Conservation (phyloP, 2,888 invertebrate species). For the Dromius quadrimaculatus region DNA sequence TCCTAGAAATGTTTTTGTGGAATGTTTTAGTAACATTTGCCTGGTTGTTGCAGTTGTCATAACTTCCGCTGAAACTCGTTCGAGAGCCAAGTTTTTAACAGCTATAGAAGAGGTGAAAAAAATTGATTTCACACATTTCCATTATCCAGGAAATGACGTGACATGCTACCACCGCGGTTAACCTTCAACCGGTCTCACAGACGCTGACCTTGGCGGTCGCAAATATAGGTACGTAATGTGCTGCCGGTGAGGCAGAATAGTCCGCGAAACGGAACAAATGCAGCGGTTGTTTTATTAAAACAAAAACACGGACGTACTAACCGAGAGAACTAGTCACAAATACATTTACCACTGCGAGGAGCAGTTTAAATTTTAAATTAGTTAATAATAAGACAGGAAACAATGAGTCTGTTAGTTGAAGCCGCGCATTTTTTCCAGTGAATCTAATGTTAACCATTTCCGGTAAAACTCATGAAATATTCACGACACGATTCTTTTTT, state of each 20-base stretch:
- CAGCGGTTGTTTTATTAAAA: conserved; percentile 33
- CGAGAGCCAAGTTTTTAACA: conserved; percentile 4
- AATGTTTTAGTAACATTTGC: conserved; percentile 22
- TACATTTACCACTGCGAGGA: not conserved
- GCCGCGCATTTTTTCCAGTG: conserved; percentile 24
- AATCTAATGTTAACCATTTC: conserved; percentile 24
- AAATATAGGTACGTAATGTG: conserved; percentile 54
- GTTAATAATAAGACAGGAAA: conserved; percentile 16
- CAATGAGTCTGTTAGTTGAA: conserved; percentile 17
- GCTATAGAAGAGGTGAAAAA: conserved; percentile 21
- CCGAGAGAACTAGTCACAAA: not conserved
- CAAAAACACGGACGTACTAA: conserved; percentile 35
- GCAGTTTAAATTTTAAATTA: not conserved
- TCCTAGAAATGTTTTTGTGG: conserved; percentile 22
- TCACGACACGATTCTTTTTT: conserved; percentile 10
- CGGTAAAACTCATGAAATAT: conserved; percentile 5
- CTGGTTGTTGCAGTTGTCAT: conserved; percentile 22
- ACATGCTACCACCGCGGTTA: conserved; percentile 26
- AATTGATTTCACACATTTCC: conserved; percentile 44
- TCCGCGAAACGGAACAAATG: conserved; percentile 27
- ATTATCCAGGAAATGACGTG: conserved; percentile 61
- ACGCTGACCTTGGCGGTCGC: conserved; percentile 56
- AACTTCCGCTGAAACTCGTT: conserved; percentile 32
- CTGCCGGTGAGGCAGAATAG: conserved; percentile 54
- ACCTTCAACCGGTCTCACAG: conserved; percentile 55